Evolutionary conservation across 2,888 invertebrate genomes (phyloP).

Genomic region (Apeira syringaria): DNA sequence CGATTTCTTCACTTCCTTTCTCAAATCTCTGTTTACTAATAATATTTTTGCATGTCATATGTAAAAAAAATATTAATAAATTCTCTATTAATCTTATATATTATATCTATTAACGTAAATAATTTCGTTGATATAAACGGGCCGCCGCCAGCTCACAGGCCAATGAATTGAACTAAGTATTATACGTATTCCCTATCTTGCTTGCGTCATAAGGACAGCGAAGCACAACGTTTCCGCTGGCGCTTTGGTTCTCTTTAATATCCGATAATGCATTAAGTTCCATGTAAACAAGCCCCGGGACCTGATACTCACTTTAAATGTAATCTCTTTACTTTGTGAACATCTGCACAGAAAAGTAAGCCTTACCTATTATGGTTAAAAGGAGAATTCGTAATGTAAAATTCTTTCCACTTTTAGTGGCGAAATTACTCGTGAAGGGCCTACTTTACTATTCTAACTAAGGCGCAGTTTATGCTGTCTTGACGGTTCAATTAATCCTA

Average conservation of each 20-base stretch:
- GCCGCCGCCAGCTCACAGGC: conserved; percentile 40
- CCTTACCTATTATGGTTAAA: conserved; percentile 47
- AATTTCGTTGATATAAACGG: no score
- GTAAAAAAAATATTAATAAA: no score
- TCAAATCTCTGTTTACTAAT: conserved; percentile 3
- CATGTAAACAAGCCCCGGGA: conserved; percentile 73
- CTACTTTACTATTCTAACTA: no score
- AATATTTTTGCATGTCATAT: no score
- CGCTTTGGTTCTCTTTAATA: conserved; percentile 69
- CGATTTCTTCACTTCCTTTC: conserved; percentile 3
- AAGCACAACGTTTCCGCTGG: conserved; percentile 45
- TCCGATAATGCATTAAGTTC: conserved; percentile 76
- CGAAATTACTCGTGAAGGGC: no score
- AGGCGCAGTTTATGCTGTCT: no score
- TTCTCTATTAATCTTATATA: no score
- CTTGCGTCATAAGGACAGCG: conserved; percentile 49
- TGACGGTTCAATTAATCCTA: no score
- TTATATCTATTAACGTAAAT: no score
- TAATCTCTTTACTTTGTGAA: conserved; percentile 50
- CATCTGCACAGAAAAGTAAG: conserved; percentile 49
- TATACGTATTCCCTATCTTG: conserved; percentile 43
- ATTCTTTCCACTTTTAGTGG: no score
- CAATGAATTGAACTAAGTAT: conserved; percentile 45
- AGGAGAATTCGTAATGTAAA: conserved; percentile 41
- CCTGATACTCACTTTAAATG: conserved; percentile 65